Base-by-base conservation (phyloP, 2,113 vertebrate genomes). In the Chionis minor region DNA sequence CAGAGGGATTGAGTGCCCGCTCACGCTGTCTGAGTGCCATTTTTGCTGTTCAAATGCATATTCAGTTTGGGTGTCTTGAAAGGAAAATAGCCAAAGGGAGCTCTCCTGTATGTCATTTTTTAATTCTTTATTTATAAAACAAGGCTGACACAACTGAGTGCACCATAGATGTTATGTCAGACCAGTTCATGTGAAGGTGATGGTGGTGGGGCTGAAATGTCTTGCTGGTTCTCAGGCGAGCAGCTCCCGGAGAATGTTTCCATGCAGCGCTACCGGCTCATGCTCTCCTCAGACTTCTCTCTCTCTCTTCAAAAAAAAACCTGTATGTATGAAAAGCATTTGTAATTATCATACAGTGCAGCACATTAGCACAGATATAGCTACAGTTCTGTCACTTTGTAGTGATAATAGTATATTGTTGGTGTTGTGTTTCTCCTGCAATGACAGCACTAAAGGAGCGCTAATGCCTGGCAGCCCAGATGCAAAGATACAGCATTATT, bases 381-480 rank as follows among this genome's bases (percentile, higher is more conserved):
- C 79, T 94, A 45, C 82, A 90, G 51, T 30, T 82, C 94, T 96
- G 96, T 97, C 96, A 93, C 94, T 96, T 95, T 93, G 92, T 83
- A 95, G 86, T 92, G 96, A 71, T 88, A 95, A 94, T 81, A 51
- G 94, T 21, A 15, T 58, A 35, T 55, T 75, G 75, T 3, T 90
- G 80, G 67, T 81, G 58, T 1, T 92, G 82, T 70, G 86, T 78
- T 94, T 83, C 63, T 54, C 74, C 55, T 55, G 3, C 83, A 81
- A 3, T 90, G 93, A 92, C 95, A 95, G 90, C 75, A 22, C 59
- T 8, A 33, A 86, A 77, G 91, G 63, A 88, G 67, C 21, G 3
- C 30, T 83, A 14, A 61, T 78, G 84, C 51, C 67, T 93, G 82
- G 59, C 79, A 96, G 90, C 82, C 59, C 55, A 65, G 75, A 56